A percentile compares a stretch with the other conserved stretches of the same genome.
These are phyloP conservation scores for Pyrrhia umbra DNA, from an alignment of 2,888 invertebrate genomes.

Conservation along the genomic window DNA sequence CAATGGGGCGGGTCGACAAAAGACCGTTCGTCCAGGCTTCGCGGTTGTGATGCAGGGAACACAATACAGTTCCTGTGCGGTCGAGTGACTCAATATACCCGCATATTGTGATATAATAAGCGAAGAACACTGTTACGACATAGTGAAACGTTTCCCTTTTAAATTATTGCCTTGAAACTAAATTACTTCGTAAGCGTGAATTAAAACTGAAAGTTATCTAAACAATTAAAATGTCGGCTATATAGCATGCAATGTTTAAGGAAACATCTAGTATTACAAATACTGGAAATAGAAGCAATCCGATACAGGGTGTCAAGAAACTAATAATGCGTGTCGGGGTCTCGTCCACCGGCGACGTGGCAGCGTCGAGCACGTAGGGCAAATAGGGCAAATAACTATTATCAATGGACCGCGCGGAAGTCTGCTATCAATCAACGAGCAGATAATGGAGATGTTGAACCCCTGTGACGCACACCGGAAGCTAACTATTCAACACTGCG, in stretches of 20 bases:
- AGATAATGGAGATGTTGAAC: slow-evolving; percentile 85
- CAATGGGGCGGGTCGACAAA: slow-evolving; percentile 84
- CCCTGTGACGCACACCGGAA: slow-evolving; percentile 79
- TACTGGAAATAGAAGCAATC: slow-evolving; percentile 67
- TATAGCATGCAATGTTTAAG: slow-evolving; percentile 45
- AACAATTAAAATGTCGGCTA: slow-evolving; percentile 49
- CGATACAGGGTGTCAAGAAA: slow-evolving; percentile 69
- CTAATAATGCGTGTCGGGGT: slow-evolving; percentile 67
- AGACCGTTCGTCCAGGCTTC: slow-evolving; percentile 79
- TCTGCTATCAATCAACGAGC: slow-evolving; percentile 84
- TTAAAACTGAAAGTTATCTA: slow-evolving; percentile 50
- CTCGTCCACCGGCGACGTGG: slow-evolving; percentile 49
- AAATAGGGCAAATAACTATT: slow-evolving; percentile 77
- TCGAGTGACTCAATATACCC: slow-evolving; percentile 82
- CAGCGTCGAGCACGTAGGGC: slow-evolving; percentile 63
- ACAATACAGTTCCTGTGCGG: slow-evolving; percentile 85
- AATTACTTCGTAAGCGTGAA: slow-evolving; percentile 32
- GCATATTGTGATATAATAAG: slow-evolving; percentile 72
- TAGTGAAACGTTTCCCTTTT: slow-evolving; percentile 54
- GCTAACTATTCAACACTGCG: slow-evolving; percentile 69
- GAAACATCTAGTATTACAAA: slow-evolving; percentile 63
- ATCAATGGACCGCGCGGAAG: slow-evolving; percentile 78
- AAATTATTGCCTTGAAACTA: slow-evolving; percentile 47
- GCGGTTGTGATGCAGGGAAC: slow-evolving; percentile 76
- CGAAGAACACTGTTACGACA: slow-evolving; percentile 59